Base-by-base conservation (phyloP, 2,113 vertebrate species). In the Catagonus wagneri region DNA sequence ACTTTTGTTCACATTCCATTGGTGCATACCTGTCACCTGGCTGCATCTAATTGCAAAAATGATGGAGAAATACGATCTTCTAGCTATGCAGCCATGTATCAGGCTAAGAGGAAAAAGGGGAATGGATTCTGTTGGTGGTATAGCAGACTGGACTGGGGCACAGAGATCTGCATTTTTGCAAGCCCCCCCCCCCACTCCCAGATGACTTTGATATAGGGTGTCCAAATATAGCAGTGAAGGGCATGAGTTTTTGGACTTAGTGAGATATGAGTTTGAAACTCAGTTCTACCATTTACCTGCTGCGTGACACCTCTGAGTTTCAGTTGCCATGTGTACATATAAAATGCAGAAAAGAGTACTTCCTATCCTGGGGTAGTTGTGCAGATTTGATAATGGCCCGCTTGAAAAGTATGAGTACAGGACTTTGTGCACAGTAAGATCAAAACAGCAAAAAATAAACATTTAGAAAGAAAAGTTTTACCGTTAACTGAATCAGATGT, bases 201-300 rank as follows among this genome's bases (percentile, higher is more conserved):
- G 9, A 25, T 80, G 71, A 63, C 19, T 96, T 85, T 84, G 60
- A 39, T 66, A 23, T 79, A 54, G 34, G 44, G 68, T 17, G 22
- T 52, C 11, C 71, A 61, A 44, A 7, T 11, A 32, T 23, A n/a
- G 34, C 32, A 58, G n/a, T 25, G 3, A 71, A 83, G 44, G 88
- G 8, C 16, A 14, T 19, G 50, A 84, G 13, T 60, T 91, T 91
- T 86, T 56, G 25, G 80, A 68, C n/a, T 50, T 76, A 61, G 16
- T n/a, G 17, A 68, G 32, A 63, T 50, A 23, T 68, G 36, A 92
- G 66, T 87, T 96, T 76, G 65, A 85, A 61, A 56, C 20, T 93
- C 71, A 87, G 65, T 54, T 63, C 14, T 65, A 13, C 36, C 32
- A 61, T 81, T 87, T 94, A 63, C 13, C 29, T 66, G 22, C 22